Base-by-base conservation (phyloP, 2,797 vertebrate genomes). In the Xenopus petersii region DNA sequence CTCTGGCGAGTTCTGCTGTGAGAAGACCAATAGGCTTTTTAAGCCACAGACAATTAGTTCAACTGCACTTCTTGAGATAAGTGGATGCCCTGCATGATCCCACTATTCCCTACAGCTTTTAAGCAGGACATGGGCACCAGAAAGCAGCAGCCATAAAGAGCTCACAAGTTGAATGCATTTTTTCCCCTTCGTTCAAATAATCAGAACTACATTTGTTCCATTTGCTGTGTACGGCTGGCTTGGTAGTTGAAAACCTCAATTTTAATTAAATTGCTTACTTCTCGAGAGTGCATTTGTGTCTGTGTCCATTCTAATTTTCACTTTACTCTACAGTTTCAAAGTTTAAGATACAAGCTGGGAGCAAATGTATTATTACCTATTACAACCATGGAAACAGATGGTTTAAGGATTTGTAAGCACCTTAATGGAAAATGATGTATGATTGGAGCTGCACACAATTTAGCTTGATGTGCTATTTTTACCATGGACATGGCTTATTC, bases 201-300 rank as follows among this genome's bases (percentile, higher is more conserved):
- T 55, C 55, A 70, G 24, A 66, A 70, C 61, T 74, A 24, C 62
- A 70, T 79, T 77, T 74, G 67, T 74, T 74, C 67, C 77, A 79
- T 74, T 79, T 70, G 56, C 71, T 74, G 64, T 70, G 7, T 30
- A 74, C 30, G 66, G 71, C 54, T 73, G 17, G 46, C 55, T 49
- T 17, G 64, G 48, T 33, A 36, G 63, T 30, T 64, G 65, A 64
- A 77, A 77, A 77, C 70, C 66, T 70, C 71, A 70, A 74, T 66
- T 74, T 74, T 79, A 79, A 79, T 79, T 74, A 74, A 79, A 79
- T 69, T 54, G 77, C 61, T 79, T 79, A 70, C 61, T 66, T 74
- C 55, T 66, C 30, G 58, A 79, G 70, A 79, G 67, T 73, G 66
- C 30, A 58, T 58, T 59, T 60, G 21, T 33, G 58, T 49, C 62